phyloP scores from a whole-genome alignment of 2,797 vertebrate species.

The Sciaenops ocellatus region DNA sequence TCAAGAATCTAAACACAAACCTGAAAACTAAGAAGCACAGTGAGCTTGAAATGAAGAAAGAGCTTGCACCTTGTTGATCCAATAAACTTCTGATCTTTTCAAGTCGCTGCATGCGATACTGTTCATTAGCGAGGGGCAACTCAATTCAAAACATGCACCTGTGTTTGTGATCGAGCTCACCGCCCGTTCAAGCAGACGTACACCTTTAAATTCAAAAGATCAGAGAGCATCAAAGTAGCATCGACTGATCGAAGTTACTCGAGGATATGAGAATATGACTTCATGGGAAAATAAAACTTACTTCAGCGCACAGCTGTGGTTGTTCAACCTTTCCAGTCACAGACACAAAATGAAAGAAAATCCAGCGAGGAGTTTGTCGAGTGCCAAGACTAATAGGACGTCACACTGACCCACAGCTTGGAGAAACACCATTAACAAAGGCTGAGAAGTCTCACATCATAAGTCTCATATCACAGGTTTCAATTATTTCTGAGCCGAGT shows the following conservation, averaged over 20 bases:
- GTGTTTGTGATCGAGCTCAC: neutral
- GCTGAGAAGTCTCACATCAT: neutral
- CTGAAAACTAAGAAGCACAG: neutral
- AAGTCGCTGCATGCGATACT: neutral
- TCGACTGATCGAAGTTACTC: conserved; percentile 2
- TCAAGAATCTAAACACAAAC: neutral
- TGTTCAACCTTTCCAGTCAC: neutral
- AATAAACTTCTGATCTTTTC: neutral
- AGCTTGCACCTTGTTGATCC: neutral
- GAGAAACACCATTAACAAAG: conserved; percentile 5
- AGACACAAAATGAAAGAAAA: conserved; percentile 7
- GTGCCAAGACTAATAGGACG: neutral
- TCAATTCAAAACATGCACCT: conserved; percentile 4
- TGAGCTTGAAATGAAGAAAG: neutral
- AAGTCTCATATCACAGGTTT: neutral
- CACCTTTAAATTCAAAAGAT: conserved; percentile 14
- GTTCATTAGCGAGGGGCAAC: conserved; percentile 2
- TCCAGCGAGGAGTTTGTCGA: neutral
- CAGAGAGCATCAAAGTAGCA: conserved; percentile 5
- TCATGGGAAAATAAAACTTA: neutral
- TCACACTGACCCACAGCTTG: neutral
- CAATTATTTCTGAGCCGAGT: conserved; percentile 6
- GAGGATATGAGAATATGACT: neutral
- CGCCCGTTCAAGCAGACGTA: neutral
- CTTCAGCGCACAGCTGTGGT: neutral